phyloP scores from a whole-genome alignment of 2,113 vertebrate genomes.

The Conger conger region DNA sequence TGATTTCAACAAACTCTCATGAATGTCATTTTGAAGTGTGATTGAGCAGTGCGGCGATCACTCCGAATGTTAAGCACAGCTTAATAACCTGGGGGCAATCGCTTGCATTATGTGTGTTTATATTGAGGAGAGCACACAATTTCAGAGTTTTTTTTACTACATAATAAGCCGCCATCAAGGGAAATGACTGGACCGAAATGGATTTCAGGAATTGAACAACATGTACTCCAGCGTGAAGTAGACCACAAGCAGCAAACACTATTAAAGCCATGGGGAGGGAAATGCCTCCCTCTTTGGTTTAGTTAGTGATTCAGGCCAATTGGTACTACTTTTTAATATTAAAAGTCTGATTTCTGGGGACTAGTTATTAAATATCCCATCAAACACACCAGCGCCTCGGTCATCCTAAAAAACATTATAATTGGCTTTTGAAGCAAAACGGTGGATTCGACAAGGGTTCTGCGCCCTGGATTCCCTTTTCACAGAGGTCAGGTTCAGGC shows the following conservation, averaged over 20 bases:
- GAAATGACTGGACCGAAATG: neutral
- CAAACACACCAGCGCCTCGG: neutral
- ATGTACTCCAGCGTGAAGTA: neutral
- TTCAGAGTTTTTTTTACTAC: neutral
- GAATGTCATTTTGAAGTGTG: neutral
- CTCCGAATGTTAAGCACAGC: neutral
- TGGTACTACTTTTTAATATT: neutral
- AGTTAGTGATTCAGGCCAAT: constrained; percentile 18
- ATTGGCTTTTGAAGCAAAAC: neutral
- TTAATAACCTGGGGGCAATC: neutral
- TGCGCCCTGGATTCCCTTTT: neutral
- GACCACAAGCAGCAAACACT: neutral
- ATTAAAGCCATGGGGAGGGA: neutral
- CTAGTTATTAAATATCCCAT: neutral
- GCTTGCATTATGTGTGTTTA: neutral
- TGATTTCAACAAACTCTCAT: neutral
- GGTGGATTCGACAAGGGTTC: neutral
- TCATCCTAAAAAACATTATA: neutral
- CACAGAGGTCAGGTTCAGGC: neutral
- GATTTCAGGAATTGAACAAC: constrained; percentile 2
- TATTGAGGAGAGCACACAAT: neutral
- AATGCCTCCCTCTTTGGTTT: neutral
- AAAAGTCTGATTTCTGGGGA: neutral
- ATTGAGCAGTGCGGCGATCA: neutral
- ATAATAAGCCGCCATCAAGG: neutral